phyloP scores from a whole-genome alignment of 1,140 invertebrate genomes.

The Asbolus verrucosus region DNA sequence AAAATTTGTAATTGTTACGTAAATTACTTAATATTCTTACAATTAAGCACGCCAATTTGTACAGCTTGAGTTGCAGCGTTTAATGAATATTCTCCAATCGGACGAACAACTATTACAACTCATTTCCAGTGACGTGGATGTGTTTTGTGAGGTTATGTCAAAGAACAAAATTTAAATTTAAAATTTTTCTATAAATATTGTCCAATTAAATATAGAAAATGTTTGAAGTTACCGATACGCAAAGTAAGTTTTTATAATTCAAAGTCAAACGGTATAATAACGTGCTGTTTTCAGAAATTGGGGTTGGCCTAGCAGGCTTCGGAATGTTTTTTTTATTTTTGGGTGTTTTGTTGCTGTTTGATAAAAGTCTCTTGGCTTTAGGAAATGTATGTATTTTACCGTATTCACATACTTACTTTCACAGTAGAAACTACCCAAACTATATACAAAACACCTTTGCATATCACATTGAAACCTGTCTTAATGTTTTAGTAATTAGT shows the following conservation, averaged over 20 bases:
- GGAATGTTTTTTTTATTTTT: slow-evolving; percentile 96
- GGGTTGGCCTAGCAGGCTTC: slow-evolving; percentile 95
- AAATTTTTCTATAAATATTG: slow-evolving; percentile 22
- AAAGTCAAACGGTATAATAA: slow-evolving; percentile 24
- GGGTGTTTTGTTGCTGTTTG: slow-evolving; percentile 95
- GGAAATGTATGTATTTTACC: slow-evolving; percentile 93
- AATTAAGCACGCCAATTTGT: no score
- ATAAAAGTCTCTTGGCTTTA: slow-evolving; percentile 97
- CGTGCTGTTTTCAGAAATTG: slow-evolving; percentile 83
- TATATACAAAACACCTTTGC: no score
- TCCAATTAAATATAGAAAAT: slow-evolving; percentile 64
- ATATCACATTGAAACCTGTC: no score
- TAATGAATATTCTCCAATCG: background rate
- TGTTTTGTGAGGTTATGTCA: slow-evolving; percentile 39
- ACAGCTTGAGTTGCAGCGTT: no score
- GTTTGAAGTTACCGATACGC: slow-evolving; percentile 80
- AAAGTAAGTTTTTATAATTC: slow-evolving; percentile 71
- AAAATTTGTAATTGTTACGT: background rate
- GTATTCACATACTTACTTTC: no score
- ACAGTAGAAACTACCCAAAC: no score
- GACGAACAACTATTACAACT: background rate
- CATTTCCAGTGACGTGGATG: slow-evolving; percentile 30
- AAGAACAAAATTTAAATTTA: slow-evolving; percentile 9
- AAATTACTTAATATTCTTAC: background rate
- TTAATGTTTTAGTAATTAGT: slow-evolving; percentile 1